A percentile compares a stretch with the other conserved stretches of the same genome.
Evolutionary conservation across 2,888 invertebrate genomes (phyloP).

Genomic region (Brenthis hecate): DNA sequence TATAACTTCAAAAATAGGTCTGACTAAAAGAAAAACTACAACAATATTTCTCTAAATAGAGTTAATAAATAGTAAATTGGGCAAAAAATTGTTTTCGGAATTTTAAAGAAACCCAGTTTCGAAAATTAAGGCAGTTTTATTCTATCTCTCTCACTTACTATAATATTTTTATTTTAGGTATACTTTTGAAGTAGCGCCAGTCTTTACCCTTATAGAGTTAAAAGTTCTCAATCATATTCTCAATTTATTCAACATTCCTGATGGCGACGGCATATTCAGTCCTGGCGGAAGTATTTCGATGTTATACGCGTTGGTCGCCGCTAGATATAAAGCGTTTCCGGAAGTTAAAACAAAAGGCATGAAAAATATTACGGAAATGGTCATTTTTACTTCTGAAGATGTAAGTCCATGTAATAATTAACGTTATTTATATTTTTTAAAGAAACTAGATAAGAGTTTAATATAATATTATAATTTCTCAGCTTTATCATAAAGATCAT

Average conservation of each 20-base stretch:
- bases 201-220: constrained; percentile 88
- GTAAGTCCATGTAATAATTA: constrained; percentile 64
- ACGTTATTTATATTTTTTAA: not conserved
- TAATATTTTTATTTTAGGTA: constrained; percentile 77
- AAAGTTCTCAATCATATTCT: constrained; percentile 84
- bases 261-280: constrained; percentile 89
- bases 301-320: constrained; percentile 89
- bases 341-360: constrained; percentile 86
- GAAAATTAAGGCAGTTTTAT: not conserved
- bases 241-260: constrained; percentile 83
- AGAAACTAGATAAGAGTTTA: no score
- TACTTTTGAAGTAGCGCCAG: constrained; percentile 91
- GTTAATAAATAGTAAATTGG: no score
- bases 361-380: constrained; percentile 83
- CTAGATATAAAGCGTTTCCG: constrained; percentile 86
- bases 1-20: no score
- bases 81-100: no score
- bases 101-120: no score
- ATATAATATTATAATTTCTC: no score
- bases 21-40: no score
- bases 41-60: no score
- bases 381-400: constrained; percentile 89
- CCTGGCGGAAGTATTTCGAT: constrained; percentile 92
- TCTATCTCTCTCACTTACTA: not conserved
- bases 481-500: no score